Percentiles rank a stretch among this genome's conserved stretches.
These are phyloP conservation scores for Cygnus buccinator DNA, from an alignment of 2,113 vertebrate genomes.

Conservation along the genomic window DNA sequence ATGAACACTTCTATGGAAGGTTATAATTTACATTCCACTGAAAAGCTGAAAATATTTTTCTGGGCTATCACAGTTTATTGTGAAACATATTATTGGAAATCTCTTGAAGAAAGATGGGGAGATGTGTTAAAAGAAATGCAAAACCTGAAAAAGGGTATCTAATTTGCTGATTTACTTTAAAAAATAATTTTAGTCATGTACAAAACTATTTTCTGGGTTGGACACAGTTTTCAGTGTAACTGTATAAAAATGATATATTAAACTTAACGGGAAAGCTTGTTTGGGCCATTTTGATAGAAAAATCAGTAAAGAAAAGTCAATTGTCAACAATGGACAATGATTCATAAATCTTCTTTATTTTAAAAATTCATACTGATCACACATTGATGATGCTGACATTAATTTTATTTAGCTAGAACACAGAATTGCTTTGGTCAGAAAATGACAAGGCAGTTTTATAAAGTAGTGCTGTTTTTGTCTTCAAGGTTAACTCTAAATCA, in stretches of 20 bases:
- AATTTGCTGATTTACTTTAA: background rate
- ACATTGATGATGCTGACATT: background rate
- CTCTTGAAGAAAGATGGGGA: fast-evolving
- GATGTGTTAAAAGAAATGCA: background rate
- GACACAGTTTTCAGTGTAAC: background rate
- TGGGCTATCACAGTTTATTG: background rate
- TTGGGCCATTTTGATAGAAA: constrained; percentile 3
- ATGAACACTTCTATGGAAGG: background rate
- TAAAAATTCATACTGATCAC: background rate
- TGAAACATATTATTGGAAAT: background rate
- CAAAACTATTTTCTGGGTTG: background rate
- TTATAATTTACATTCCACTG: background rate
- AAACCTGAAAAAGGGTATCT: background rate
- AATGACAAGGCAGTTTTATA: background rate
- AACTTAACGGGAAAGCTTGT: background rate
- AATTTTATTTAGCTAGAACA: background rate
- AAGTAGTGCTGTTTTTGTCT: background rate
- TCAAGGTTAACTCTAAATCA: background rate
- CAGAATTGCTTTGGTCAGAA: background rate
- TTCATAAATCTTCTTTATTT: constrained; percentile 18
- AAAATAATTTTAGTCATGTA: background rate
- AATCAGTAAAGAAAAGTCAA: constrained; percentile 41
- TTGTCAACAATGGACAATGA: background rate
- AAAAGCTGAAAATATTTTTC: background rate
- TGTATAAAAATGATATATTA: background rate